These are phyloP conservation scores for Nymphalis urticae DNA, from an alignment of 2,888 invertebrate species.

Conservation along the genomic window DNA sequence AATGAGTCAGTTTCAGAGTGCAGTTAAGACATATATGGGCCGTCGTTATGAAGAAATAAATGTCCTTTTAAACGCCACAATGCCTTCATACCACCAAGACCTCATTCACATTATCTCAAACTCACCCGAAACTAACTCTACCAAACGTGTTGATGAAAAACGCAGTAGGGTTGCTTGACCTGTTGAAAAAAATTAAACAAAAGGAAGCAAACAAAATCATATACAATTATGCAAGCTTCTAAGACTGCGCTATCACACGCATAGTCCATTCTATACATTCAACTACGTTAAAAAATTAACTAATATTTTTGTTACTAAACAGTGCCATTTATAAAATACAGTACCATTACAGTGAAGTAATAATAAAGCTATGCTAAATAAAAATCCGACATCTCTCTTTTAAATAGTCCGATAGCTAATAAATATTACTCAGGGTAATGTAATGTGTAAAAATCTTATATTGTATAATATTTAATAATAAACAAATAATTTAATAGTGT, in stretches of 20 bases:
- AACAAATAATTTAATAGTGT: not conserved
- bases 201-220: constrained; percentile 71
- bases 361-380: constrained; percentile 7
- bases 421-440: constrained; percentile 15
- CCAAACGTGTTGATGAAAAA: constrained; percentile 87
- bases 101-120: constrained; percentile 79
- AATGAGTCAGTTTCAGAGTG: constrained; percentile 79
- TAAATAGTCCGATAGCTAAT: not conserved
- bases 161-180: constrained; percentile 85
- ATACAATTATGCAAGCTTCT: constrained; percentile 67
- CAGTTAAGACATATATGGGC: constrained; percentile 72
- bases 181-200: constrained; percentile 85
- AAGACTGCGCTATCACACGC: constrained; percentile 62
- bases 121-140: constrained; percentile 88
- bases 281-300: constrained; percentile 24
- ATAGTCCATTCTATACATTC: constrained; percentile 51
- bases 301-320: constrained; percentile 15
- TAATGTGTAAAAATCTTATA: constrained; percentile 9
- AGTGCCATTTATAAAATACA: constrained; percentile 17
- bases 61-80: constrained; percentile 75
- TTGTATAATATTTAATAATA: constrained; percentile 9
- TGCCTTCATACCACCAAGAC: constrained; percentile 78
- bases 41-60: constrained; percentile 66
- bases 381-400: constrained; percentile 6
- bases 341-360: constrained; percentile 1